These are phyloP conservation scores for Mobula birostris DNA, from an alignment of 2,113 vertebrate genomes.

Conservation along the genomic window DNA sequence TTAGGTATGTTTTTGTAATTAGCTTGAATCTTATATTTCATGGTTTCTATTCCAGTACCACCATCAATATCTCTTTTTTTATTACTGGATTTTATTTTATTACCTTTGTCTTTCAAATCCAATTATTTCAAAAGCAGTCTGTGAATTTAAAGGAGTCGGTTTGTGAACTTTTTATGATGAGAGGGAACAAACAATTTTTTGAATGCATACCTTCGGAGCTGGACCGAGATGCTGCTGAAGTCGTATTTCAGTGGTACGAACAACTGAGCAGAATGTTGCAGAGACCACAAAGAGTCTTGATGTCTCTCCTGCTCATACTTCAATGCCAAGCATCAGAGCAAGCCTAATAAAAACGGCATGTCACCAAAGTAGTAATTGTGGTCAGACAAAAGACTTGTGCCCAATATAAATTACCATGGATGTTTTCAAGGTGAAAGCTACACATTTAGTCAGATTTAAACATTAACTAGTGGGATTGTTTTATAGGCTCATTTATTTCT, in stretches of 20 bases:
- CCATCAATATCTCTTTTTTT: slow-evolving; percentile 24
- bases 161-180: neutral
- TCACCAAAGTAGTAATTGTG: neutral
- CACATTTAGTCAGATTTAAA: neutral
- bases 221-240: neutral
- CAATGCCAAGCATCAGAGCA: neutral
- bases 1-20: slow-evolving; percentile 14
- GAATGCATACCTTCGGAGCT: neutral
- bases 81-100: neutral
- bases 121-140: neutral
- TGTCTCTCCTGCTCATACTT: neutral
- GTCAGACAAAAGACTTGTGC: neutral
- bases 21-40: neutral
- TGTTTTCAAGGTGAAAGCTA: neutral
- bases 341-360: neutral
- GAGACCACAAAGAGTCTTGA: neutral
- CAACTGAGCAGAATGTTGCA: neutral
- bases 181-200: neutral
- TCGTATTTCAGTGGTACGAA: neutral
- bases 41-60: neutral
- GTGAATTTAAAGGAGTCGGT: neutral
- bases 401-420: neutral
- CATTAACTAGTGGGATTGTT: neutral
- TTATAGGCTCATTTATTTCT: neutral
- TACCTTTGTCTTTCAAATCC: slow-evolving; percentile 16